Base-by-base conservation (phyloP, 64 coral and sea anemone species). In the Platygyra sinensis region DNA sequence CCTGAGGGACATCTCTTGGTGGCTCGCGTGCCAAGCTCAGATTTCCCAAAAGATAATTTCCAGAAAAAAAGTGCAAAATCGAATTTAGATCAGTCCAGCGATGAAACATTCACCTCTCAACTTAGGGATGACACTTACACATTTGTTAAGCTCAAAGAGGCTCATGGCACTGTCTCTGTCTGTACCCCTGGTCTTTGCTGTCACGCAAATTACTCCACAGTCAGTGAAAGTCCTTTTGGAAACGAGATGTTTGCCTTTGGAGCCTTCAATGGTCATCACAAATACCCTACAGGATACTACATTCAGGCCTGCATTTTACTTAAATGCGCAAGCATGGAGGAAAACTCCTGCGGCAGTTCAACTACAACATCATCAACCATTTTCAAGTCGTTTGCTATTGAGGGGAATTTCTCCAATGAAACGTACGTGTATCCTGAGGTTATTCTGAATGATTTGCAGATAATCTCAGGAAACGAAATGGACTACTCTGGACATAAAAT, bases 221-320 rank as follows among this genome's bases (percentile, higher is more conserved):
- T 18, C 0, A 87, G 77, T 25, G 42, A 60, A 39, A 52, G 67
- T 24, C 22, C 74, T 57, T 67, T 65, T 31, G 13, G 75, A 16
- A 76, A 61, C 52, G 97, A 99, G 46, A 83, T 20, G 1, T 99
- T 93, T 91, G 97, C 91, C n/a, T 99, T 99, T 52, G 97, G 97
- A 16, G 93, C 87, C 25, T 99, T 96, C 54, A 92, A 65, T 36
- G 97, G 97, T 9, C 28, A 33, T 32, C 94, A 96, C 57, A 20
- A 60, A 24, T 20, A 46, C 42, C 39, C 52, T 77, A 93, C 5
- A 29, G n/a, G 0, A 46, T 96, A 76, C 42, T 92, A 80, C 16
- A 38, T 93, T 33, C 91, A 99, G 72, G 91, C 88, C 38, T 99
- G 97, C 73, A 76, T 90, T 52, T 57, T 99, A 25, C 31, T 99